Evolutionary conservation across 2,888 invertebrate species (phyloP).

Genomic region (Physocephala rufipes): DNA sequence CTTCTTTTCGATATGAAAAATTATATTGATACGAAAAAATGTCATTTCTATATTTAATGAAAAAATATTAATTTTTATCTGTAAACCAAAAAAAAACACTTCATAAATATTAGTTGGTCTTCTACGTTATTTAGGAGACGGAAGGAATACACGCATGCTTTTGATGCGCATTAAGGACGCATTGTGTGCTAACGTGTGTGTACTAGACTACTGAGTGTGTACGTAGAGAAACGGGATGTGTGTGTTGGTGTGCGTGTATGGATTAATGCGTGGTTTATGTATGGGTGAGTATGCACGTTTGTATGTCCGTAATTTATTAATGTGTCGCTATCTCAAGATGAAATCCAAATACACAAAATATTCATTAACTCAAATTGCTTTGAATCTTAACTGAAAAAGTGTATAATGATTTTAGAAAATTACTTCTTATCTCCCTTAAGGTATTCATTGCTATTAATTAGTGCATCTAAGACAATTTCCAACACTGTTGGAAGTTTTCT

Average conservation of each 20-base stretch:
- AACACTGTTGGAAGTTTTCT: no score
- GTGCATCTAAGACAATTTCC: no score
- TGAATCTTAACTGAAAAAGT: conserved; percentile 23
- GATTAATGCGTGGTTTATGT: neutral
- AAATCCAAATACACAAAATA: conserved; percentile 24
- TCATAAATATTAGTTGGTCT: conserved; percentile 20
- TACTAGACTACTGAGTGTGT: neutral
- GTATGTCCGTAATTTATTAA: conserved; percentile 30
- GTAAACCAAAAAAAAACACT: no score
- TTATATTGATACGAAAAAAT: no score
- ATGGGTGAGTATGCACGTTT: neutral
- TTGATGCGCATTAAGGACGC: conserved; percentile 29
- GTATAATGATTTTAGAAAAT: conserved; percentile 13
- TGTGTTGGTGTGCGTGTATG: neutral
- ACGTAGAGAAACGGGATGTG: no score
- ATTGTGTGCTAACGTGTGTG: conserved; percentile 10
- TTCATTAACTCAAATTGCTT: conserved; percentile 34
- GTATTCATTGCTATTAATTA: no score
- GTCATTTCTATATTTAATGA: no score
- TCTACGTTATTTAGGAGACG: conserved; percentile 19
- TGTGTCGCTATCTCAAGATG: conserved; percentile 31
- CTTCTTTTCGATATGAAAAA: no score
- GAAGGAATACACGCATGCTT: conserved; percentile 16
- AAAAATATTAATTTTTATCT: no score
- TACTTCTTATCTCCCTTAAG: no score